Evolutionary conservation across 1,140 invertebrate species (phyloP), one percentile per base, ranked within the genome.

Genomic region (Stegodyphus dumicola): DNA sequence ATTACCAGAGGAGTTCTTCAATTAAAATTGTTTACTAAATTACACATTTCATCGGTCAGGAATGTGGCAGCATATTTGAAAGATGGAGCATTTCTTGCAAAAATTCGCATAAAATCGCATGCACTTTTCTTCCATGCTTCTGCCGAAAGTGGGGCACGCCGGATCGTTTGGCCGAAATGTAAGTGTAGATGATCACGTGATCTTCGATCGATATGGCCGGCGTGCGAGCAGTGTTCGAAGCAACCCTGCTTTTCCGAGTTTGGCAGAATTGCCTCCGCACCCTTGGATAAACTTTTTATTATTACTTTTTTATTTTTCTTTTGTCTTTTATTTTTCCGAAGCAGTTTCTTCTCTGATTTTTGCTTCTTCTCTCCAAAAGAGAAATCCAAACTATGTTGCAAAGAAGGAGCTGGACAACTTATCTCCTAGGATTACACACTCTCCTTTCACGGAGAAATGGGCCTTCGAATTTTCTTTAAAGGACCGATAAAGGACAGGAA

Each of bases 141-240:
- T 67, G 17, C 7, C 65, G n/a, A 85, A 85, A 85, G 73, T 85
- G 73, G 81, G 81, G 74, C 81, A 85, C 66, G 52, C 60, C 70
- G 80, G 66, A 75, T 83, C 80, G 80, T 66, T 75, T 60, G 74
- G 81, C 53, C 69, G 81, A 70, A 85, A 65, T 85, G 81, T 85
- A 85, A 85, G 81, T 85, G 81, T 85, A 85, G 81, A 65, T 77
- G 81, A 75, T 85, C 81, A 85, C 81, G 81, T 85, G 81, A 79
- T 54, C 51, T 56, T 7, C 51, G 74, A 76, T 77, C 73, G 74
- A 76, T 76, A 49, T 11, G 71, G 33, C 33, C 77, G 77, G 77
- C 77, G 77, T 78, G 77, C 77, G 77, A 78, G 77, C 77, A 48
- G 65, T 54, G 77, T 78, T 67, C 77, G 64, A 69, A 51, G 11